Evolutionary conservation across 1,140 invertebrate species (phyloP), one percentile per base, ranked within the genome.

Genomic region (Bombus breviceps): DNA sequence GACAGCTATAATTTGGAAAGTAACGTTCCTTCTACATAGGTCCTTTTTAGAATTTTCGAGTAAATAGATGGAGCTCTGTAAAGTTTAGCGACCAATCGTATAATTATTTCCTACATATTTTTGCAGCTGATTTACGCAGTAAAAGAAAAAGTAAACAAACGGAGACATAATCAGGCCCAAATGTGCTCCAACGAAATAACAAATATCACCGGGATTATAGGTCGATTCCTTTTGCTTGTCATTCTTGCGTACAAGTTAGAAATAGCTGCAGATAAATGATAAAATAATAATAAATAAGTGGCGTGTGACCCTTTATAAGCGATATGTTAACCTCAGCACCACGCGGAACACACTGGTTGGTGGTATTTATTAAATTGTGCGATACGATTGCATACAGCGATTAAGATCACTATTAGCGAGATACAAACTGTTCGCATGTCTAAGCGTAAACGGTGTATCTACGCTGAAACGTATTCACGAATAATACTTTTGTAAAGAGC

Each of bases 221-320:
- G 28, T 57, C 64, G 59, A 69, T 82, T 28, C n/a, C 41, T 75
- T 34, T 81, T 71, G 34, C 68, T 87, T 47, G 57, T 79, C 57
- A n/a, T 34, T 81, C 39, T 74, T 66, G 57, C 53, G 41, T 47
- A 71, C n/a, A 73, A 80, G 81, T 94, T 95, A 94, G 94, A 95
- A 94, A 95, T 94, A 95, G 88, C 94, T 94, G 94, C 94, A 94
- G 89, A 86, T 82, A n/a, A n/a, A n/a, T 90, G 75, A 88, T 87
- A 68, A 86, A 84, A 77, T 64, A 62, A 47, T 25, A 85, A 43
- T 64, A 73, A 75, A 86, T 85, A 85, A 89, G 82, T 92, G 89
- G 88, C 91, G 91, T 92, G 82, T 92, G 86, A 91, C 86, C 91
- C 89, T 92, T 89, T 90, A 88, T 87, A 92, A 85, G 75, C 88